Conservation (phyloP, 2,113 vertebrate genomes). For the Lampris megalopsis region DNA sequence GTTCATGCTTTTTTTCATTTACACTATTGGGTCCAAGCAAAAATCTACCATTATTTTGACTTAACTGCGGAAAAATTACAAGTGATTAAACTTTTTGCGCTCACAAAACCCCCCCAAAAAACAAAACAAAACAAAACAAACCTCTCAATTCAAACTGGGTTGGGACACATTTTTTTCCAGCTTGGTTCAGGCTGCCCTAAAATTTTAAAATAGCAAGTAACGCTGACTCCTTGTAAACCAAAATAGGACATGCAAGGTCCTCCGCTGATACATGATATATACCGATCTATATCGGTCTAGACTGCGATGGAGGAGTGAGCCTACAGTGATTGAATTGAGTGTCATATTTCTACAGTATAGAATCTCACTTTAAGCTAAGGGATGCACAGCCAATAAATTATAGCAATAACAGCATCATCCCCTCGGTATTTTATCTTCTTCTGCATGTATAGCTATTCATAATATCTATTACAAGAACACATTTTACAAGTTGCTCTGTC, state of each 20-base stretch:
- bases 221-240: neutral
- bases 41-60: neutral
- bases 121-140: too few relatives aligned
- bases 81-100: neutral
- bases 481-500: neutral
- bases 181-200: neutral
- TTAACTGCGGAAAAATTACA: neutral
- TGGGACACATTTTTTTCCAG: neutral
- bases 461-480: neutral
- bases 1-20: too few relatives aligned
- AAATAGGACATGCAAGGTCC: conserved; percentile 8
- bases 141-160: neutral
- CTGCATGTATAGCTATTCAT: neutral
- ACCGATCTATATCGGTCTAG: conserved; percentile 33
- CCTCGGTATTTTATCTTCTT: neutral
- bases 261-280: conserved; percentile 37
- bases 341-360: conserved; percentile 31
- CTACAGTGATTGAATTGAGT: conserved; percentile 12
- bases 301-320: conserved; percentile 34
- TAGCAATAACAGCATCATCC: conserved; percentile 9
- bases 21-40: too few relatives aligned
- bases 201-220: neutral
- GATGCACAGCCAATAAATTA: conserved; percentile 18
- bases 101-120: neutral
- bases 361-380: conserved; percentile 46